Conservation (phyloP, 2,888 invertebrate genomes). For the Idaea dimidiata region DNA sequence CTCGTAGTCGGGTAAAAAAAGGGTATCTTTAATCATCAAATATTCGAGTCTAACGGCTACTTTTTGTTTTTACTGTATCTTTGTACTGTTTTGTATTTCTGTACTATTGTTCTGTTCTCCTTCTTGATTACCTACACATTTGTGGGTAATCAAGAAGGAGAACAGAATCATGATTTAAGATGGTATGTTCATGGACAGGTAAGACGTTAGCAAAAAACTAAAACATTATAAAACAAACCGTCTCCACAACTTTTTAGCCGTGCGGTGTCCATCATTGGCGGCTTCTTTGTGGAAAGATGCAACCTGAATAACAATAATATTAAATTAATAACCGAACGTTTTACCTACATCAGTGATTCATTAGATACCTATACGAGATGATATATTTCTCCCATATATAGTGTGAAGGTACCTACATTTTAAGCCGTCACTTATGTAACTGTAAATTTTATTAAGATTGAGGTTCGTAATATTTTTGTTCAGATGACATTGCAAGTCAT, state of each 20-base stretch:
- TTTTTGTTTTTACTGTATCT: too few species aligned
- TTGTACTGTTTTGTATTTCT: too few species aligned
- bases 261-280: conserved; percentile 52
- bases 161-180: too few species aligned
- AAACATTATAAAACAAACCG: background rate
- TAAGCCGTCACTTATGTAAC: conserved; percentile 4
- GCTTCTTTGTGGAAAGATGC: conserved; percentile 67
- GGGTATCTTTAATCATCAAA: too few species aligned
- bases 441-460: conserved; percentile 6
- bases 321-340: conserved; percentile 45
- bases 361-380: conserved; percentile 29
- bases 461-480: background rate
- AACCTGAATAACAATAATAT: conserved; percentile 64
- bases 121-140: background rate
- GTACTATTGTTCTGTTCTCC: background rate
- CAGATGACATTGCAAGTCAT: background rate
- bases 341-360: conserved; percentile 47
- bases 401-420: conserved; percentile 4
- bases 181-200: background rate
- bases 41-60: too few species aligned
- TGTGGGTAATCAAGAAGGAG: background rate
- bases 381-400: conserved; percentile 1
- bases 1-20: too few species aligned
- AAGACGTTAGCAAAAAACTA: background rate
- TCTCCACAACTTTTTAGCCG: conserved; percentile 40